These are phyloP conservation scores for Stenichneumon culpator DNA, from an alignment of 2,888 invertebrate genomes.

Conservation along the genomic window DNA sequence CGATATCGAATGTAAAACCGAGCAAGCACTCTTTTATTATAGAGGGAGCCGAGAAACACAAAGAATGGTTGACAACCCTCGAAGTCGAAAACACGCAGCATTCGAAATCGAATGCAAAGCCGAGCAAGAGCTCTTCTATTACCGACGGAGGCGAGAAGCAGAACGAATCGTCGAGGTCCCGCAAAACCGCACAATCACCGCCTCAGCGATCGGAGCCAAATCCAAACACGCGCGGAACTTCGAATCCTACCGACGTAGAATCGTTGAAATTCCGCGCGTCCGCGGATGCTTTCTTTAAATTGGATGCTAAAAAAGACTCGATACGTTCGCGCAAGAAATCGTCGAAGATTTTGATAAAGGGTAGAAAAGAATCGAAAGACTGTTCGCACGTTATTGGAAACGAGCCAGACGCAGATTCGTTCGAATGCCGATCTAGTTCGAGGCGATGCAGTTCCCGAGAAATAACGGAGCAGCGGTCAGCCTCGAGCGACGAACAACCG, in stretches of 20 bases:
- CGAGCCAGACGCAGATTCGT: background rate
- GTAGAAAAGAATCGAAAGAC: background rate
- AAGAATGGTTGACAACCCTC: background rate
- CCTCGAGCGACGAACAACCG: background rate
- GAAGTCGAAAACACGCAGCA: background rate
- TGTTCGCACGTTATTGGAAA: background rate
- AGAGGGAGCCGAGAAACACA: background rate
- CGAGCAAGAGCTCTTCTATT: background rate
- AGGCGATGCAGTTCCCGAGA: background rate
- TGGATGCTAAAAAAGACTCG: background rate
- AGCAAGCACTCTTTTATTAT: background rate
- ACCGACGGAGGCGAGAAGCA: background rate
- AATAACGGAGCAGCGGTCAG: background rate
- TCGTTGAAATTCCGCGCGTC: background rate
- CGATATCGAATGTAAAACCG: background rate
- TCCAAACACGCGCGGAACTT: background rate
- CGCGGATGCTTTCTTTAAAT: background rate
- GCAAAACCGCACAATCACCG: background rate
- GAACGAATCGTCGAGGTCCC: background rate
- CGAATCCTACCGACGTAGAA: background rate
- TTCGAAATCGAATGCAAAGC: background rate
- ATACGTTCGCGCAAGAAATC: too few relatives aligned
- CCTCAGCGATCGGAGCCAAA: background rate
- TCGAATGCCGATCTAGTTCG: slow-evolving; percentile 13
- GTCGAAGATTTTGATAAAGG: background rate